Conservation (phyloP, 2,888 invertebrate genomes). For the Cephus pulcher region DNA sequence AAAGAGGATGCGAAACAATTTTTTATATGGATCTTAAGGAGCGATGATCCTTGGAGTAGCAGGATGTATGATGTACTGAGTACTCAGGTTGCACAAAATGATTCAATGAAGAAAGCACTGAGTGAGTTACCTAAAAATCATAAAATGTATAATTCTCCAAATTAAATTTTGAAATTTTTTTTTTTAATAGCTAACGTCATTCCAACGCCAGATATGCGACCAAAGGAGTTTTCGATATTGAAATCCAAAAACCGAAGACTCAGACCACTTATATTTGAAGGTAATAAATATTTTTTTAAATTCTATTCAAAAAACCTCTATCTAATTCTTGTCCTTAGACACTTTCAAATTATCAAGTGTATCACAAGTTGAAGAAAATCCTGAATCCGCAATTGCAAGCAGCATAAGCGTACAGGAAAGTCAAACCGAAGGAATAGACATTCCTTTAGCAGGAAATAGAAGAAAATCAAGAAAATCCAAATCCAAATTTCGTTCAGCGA, state of each 20-base stretch:
- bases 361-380: background rate
- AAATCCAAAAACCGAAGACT: slow-evolving; percentile 14
- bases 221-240: slow-evolving; percentile 29
- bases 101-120: background rate
- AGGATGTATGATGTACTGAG: slow-evolving; percentile 36
- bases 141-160: background rate
- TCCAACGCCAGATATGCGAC: slow-evolving; percentile 10
- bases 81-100: slow-evolving; percentile 30
- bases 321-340: background rate
- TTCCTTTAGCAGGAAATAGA: background rate
- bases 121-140: background rate
- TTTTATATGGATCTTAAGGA: slow-evolving; percentile 45
- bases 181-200: background rate
- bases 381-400: background rate
- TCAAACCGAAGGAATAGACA: background rate
- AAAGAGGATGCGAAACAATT: slow-evolving; percentile 27
- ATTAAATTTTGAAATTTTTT: background rate
- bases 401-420: background rate
- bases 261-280: background rate
- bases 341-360: background rate
- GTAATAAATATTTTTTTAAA: background rate
- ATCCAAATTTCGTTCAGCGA: background rate
- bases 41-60: slow-evolving; percentile 40
- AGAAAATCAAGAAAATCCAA: background rate
- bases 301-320: background rate